Conservation (phyloP, 2,113 vertebrate species). For the Condylura cristata region DNA sequence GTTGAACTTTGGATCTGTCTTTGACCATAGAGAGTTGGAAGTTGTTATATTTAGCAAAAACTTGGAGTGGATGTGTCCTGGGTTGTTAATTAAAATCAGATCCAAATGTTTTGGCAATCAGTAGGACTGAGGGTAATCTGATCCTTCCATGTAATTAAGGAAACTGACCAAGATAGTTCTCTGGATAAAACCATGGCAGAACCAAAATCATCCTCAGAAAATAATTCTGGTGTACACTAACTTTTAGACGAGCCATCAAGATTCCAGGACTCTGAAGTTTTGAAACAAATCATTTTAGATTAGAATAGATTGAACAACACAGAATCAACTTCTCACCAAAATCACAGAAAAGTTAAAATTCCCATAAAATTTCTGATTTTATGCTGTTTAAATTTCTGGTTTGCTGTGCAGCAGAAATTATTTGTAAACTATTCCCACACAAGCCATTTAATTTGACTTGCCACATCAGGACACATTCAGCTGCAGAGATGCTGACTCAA, state of each 20-base stretch:
- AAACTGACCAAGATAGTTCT: not conserved
- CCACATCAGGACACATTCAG: not conserved
- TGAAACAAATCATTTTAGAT: not conserved
- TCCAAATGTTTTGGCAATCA: not conserved
- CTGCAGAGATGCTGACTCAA: not conserved
- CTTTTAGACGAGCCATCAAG: not conserved
- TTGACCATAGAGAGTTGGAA: not conserved
- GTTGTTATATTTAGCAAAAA: constrained; percentile 27
- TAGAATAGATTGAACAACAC: not conserved
- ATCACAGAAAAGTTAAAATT: not conserved
- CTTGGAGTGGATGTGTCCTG: constrained; percentile 1
- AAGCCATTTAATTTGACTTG: not conserved
- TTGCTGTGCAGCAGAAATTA: not conserved
- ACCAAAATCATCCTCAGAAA: not conserved
- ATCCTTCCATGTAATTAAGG: not conserved
- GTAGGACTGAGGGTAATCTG: not conserved
- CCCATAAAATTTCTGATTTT: not conserved
- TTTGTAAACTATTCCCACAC: not conserved
- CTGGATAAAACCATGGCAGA: not conserved
- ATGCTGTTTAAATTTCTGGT: constrained; percentile 8
- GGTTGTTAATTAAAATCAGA: constrained; percentile 23
- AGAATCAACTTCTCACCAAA: not conserved
- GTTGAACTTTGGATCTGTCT: not conserved
- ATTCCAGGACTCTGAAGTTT: not conserved
- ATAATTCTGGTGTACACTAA: not conserved